Conservation (phyloP, 2,797 vertebrate species). For the Sebastes alutus region DNA sequence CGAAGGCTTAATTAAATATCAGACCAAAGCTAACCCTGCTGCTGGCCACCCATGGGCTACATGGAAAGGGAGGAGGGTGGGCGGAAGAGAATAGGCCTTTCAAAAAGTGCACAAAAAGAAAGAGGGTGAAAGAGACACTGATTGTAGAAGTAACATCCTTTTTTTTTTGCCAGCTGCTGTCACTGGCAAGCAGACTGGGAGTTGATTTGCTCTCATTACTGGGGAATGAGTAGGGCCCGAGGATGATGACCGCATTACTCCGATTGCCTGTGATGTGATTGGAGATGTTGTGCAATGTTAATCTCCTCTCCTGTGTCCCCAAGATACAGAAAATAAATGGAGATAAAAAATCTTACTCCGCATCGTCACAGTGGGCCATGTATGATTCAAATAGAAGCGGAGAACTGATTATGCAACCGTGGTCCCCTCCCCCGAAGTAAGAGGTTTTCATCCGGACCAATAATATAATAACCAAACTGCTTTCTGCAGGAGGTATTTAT, state of each 20-base stretch:
- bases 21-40: slow-evolving; percentile 60
- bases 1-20: slow-evolving; percentile 75
- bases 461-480: slow-evolving; percentile 22
- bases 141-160: slow-evolving; percentile 61
- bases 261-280: slow-evolving; percentile 70
- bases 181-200: slow-evolving; percentile 76
- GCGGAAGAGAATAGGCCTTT: slow-evolving; percentile 20
- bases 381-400: slow-evolving; percentile 59
- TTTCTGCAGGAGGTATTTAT: slow-evolving; percentile 21
- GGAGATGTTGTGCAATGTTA: slow-evolving; percentile 75
- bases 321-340: slow-evolving; percentile 68
- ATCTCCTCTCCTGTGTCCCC: slow-evolving; percentile 70
- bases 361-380: slow-evolving; percentile 47
- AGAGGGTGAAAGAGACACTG: slow-evolving; percentile 42
- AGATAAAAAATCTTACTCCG: slow-evolving; percentile 59
- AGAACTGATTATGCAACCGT: slow-evolving; percentile 58
- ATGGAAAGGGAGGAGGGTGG: neutral
- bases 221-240: slow-evolving; percentile 70
- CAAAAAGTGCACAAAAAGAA: slow-evolving; percentile 28
- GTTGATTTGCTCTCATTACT: slow-evolving; percentile 84
- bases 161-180: slow-evolving; percentile 65
- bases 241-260: slow-evolving; percentile 76
- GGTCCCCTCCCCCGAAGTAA: neutral
- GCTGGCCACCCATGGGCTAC: slow-evolving; percentile 53
- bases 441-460: slow-evolving; percentile 14